Evolutionary conservation across 1,140 invertebrate species (phyloP).

Genomic region (Zaprionus inermis): DNA sequence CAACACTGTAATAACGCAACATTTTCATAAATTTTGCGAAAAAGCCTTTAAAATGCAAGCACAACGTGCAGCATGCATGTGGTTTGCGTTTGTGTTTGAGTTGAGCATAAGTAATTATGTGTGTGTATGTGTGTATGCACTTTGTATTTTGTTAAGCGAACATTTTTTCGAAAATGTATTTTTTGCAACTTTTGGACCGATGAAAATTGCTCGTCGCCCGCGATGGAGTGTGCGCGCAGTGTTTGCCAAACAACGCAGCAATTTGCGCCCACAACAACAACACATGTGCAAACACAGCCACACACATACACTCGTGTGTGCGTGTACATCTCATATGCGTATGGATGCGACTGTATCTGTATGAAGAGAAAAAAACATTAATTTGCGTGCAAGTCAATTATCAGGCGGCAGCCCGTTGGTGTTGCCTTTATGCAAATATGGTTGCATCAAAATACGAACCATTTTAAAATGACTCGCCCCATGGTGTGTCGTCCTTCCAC

Average conservation of each 20-base stretch:
- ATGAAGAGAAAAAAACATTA: slow-evolving; percentile 64
- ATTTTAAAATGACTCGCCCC: slow-evolving; percentile 40
- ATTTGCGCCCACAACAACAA: slow-evolving; percentile 47
- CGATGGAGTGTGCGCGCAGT: slow-evolving; percentile 46
- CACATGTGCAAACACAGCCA: neutral
- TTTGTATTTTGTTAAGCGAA: slow-evolving; percentile 11
- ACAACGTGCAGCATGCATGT: neutral
- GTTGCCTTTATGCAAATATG: slow-evolving; percentile 46
- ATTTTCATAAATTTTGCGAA: slow-evolving; percentile 1
- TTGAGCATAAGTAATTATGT: slow-evolving; percentile 12
- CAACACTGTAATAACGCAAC: neutral
- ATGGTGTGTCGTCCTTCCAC: neutral
- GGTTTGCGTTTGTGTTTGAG: neutral
- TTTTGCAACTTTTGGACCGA: slow-evolving; percentile 24
- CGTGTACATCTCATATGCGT: neutral
- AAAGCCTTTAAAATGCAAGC: neutral
- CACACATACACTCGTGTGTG: neutral
- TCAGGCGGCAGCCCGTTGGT: slow-evolving; percentile 52
- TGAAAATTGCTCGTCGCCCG: slow-evolving; percentile 51
- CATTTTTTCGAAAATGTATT: neutral
- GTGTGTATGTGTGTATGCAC: neutral
- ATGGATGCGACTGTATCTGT: slow-evolving; percentile 4
- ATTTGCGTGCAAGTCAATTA: slow-evolving; percentile 81
- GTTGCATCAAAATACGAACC: slow-evolving; percentile 30
- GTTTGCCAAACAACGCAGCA: slow-evolving; percentile 65